Evolutionary conservation across 2,888 invertebrate species (phyloP).

Genomic region (Calliphora vomitoria): DNA sequence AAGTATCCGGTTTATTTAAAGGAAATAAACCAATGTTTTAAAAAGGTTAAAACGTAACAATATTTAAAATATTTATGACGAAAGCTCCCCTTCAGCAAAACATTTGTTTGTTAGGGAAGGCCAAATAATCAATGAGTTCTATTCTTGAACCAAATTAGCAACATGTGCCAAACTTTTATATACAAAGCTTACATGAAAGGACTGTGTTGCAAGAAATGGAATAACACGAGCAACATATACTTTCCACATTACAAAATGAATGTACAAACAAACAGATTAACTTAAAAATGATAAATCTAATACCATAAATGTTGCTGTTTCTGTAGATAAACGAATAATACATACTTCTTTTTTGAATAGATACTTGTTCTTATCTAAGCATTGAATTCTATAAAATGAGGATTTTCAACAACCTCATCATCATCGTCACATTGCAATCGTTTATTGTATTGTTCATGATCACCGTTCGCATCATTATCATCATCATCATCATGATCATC

Average conservation of each 20-base stretch:
- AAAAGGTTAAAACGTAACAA: no score
- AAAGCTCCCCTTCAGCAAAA: no score
- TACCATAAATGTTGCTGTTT: conserved; percentile 33
- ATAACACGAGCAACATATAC: not conserved
- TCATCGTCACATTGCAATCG: not conserved
- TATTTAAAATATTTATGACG: no score
- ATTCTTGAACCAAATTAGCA: no score
- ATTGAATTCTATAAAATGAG: conserved; percentile 6
- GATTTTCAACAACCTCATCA: not conserved
- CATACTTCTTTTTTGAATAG: conserved; percentile 9
- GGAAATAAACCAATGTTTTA: no score
- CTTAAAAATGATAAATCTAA: conserved; percentile 23
- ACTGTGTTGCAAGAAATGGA: not conserved
- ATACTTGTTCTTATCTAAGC: conserved; percentile 21
- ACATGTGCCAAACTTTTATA: no score
- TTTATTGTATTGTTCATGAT: not conserved
- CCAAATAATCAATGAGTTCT: no score
- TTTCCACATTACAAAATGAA: not conserved
- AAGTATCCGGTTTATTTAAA: no score
- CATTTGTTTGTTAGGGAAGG: no score
- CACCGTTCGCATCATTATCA: not conserved
- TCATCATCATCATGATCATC: not conserved
- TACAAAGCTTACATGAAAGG: no score
- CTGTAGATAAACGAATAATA: not conserved
- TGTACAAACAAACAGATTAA: not conserved